Evolutionary conservation across 2,888 invertebrate genomes (phyloP).

Genomic region (Leuctra nigra): DNA sequence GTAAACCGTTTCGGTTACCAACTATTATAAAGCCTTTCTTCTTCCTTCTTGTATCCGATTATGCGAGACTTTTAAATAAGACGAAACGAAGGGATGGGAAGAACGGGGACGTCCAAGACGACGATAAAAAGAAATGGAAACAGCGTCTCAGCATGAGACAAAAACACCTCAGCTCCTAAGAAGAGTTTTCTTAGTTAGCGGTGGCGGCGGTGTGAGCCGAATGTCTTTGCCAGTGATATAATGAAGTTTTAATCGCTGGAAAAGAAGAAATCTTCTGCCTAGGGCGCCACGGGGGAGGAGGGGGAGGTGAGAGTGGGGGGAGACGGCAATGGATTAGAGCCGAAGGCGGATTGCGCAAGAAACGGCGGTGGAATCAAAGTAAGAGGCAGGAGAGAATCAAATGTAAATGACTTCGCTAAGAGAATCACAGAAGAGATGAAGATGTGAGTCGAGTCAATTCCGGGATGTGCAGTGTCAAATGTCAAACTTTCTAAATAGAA

Average conservation of each 20-base stretch:
- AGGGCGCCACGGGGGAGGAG: slow-evolving; percentile 5
- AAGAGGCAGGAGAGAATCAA: slow-evolving; percentile 12
- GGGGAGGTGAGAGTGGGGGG: slow-evolving; percentile 5
- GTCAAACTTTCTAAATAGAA: neutral
- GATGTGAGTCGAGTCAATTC: neutral
- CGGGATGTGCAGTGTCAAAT: neutral
- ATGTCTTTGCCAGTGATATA: slow-evolving; percentile 36
- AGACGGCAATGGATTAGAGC: slow-evolving; percentile 21
- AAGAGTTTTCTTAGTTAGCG: slow-evolving; percentile 12
- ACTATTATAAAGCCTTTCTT: slow-evolving; percentile 18
- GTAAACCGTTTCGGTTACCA: slow-evolving; percentile 21
- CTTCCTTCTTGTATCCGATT: slow-evolving; percentile 18
- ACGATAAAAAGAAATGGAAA: slow-evolving; percentile 6
- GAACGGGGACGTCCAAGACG: slow-evolving; percentile 8
- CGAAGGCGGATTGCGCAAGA: slow-evolving; percentile 20
- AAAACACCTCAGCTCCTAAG: slow-evolving; percentile 7
- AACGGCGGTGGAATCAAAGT: slow-evolving; percentile 7
- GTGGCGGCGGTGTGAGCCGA: slow-evolving; percentile 3
- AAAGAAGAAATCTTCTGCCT: slow-evolving; percentile 24
- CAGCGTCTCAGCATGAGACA: neutral
- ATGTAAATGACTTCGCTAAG: slow-evolving; percentile 10
- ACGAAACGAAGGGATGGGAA: slow-evolving; percentile 4
- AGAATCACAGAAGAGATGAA: slow-evolving; percentile 4
- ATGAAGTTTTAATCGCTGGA: slow-evolving; percentile 44
- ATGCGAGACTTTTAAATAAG: slow-evolving; percentile 21